Evolutionary conservation across 30 jellyfish, hydroid and myxozoan species (phyloP).

Genomic region (Aurelia aurita): DNA sequence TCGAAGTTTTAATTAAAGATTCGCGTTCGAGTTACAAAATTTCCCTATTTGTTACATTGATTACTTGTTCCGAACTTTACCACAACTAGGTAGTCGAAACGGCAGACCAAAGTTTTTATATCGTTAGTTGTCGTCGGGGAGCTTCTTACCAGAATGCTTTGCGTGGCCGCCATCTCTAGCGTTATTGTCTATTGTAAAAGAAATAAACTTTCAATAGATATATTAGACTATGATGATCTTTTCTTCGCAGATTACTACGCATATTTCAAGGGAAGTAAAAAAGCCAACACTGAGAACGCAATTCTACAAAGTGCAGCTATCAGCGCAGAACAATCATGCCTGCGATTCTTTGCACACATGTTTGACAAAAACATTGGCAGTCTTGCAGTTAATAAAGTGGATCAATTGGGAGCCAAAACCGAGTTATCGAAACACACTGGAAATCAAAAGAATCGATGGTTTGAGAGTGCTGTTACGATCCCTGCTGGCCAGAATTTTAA

Average conservation of each 20-base stretch:
- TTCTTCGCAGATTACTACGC: constrained; percentile 13
- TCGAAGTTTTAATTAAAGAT: too few relatives aligned
- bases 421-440: constrained; percentile 11
- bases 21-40: too few relatives aligned
- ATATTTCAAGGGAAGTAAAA: constrained; percentile 1
- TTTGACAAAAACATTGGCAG: constrained; percentile 18
- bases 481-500: constrained; percentile 32
- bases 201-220: too few relatives aligned
- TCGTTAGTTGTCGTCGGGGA: too few relatives aligned
- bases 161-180: too few relatives aligned
- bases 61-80: too few relatives aligned
- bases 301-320: constrained; percentile 10
- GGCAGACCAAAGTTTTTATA: too few relatives aligned
- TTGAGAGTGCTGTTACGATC: constrained; percentile 26
- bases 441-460: constrained; percentile 23
- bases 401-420: neutral
- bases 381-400: constrained; percentile 16
- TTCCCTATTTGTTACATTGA: too few relatives aligned
- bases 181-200: too few relatives aligned
- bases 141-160: too few relatives aligned
- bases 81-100: too few relatives aligned
- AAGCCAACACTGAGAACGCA: constrained; percentile 5
- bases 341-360: constrained; percentile 33
- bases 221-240: too few relatives aligned
- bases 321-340: constrained; percentile 13